These are phyloP conservation scores for Lepus europaeus DNA, from an alignment of 2,113 vertebrate species.

Conservation along the genomic window DNA sequence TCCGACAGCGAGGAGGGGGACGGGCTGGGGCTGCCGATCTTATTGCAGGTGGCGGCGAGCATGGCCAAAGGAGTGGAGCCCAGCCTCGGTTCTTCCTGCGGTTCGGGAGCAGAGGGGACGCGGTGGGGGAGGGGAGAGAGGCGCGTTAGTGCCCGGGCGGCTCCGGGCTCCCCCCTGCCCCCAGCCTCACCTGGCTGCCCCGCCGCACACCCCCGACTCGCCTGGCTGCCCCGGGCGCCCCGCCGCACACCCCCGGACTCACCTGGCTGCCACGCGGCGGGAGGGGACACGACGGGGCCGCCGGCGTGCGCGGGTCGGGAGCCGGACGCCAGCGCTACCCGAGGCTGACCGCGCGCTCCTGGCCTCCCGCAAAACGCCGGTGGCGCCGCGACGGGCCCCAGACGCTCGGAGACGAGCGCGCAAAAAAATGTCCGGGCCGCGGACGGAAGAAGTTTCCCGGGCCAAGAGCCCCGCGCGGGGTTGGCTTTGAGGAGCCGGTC, in stretches of 20 bases:
- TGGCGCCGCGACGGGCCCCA: slow-evolving; percentile 60
- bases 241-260: not conserved
- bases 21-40: slow-evolving; percentile 98
- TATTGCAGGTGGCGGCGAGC: slow-evolving; percentile 98
- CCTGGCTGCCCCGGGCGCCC: slow-evolving; percentile 77
- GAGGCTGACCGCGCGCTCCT: too few relatives aligned
- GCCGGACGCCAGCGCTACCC: too few relatives aligned
- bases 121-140: slow-evolving; percentile 60
- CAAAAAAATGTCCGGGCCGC: slow-evolving; percentile 60
- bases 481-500: slow-evolving; percentile 59
- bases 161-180: slow-evolving; percentile 61
- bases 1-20: slow-evolving; percentile 96
- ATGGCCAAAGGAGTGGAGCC: slow-evolving; percentile 99
- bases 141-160: slow-evolving; percentile 73
- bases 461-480: slow-evolving; percentile 58
- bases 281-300: too few relatives aligned
- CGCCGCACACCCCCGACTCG: slow-evolving; percentile 64
- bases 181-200: slow-evolving; percentile 45
- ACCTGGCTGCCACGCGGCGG: too few relatives aligned
- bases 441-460: slow-evolving; percentile 57
- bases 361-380: too few relatives aligned
- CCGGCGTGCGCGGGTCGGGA: too few relatives aligned
- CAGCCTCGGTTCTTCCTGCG: slow-evolving; percentile 98
- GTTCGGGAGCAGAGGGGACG: slow-evolving; percentile 70
- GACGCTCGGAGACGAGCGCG: slow-evolving; percentile 55